Evolutionary conservation across 2,797 vertebrate genomes (phyloP).

Genomic region (Periparus ater): DNA sequence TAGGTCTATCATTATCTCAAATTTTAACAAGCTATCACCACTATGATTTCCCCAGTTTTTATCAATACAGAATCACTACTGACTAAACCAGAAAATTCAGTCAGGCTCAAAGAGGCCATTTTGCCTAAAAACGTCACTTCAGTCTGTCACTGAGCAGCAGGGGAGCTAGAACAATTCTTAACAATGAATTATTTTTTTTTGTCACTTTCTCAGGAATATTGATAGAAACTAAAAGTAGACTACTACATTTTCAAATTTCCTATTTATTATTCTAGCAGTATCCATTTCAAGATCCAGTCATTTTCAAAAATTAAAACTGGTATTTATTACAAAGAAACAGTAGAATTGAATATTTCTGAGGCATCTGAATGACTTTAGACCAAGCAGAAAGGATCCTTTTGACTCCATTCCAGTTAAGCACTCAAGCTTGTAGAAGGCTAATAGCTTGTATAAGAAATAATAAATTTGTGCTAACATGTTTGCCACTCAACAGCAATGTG

Average conservation of each 20-base stretch:
- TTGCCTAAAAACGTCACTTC: not conserved
- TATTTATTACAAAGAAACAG: not conserved
- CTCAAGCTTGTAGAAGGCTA: not conserved
- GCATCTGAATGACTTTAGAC: not conserved
- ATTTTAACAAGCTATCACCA: not conserved
- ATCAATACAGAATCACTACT: not conserved
- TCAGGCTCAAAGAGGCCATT: not conserved
- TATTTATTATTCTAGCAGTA: not conserved
- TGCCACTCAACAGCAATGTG: accelerated
- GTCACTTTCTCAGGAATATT: not conserved
- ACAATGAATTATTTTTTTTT: not conserved
- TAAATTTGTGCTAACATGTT: not conserved
- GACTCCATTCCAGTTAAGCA: not conserved
- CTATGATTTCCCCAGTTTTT: not conserved
- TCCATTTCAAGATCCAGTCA: not conserved
- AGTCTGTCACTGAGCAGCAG: not conserved
- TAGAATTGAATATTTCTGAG: not conserved
- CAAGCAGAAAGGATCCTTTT: not conserved
- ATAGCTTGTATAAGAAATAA: not conserved
- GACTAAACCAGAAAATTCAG: not conserved
- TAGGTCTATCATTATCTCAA: not conserved
- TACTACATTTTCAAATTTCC: not conserved
- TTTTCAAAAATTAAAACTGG: not conserved
- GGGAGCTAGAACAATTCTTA: not conserved
- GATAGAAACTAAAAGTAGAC: not conserved